Conservation (phyloP, 2,888 invertebrate genomes). For the Meandrusa payeni region DNA sequence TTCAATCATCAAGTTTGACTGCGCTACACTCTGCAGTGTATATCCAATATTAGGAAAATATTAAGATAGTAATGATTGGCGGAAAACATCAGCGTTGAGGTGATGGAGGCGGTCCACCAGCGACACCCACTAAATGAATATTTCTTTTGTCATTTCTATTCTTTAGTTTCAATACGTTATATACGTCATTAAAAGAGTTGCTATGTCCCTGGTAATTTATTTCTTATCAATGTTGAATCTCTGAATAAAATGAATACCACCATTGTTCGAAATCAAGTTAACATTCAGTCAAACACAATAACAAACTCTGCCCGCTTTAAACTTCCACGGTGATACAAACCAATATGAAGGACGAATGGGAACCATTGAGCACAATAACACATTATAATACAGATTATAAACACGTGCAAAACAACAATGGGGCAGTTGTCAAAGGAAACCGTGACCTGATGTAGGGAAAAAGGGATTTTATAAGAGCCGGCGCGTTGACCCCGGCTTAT, state of each 20-base stretch:
- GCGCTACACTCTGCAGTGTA: too few species aligned
- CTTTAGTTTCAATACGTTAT: too few species aligned
- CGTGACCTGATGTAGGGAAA: conserved; percentile 21
- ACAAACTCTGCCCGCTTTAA: conserved; percentile 4
- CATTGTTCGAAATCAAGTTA: conserved; percentile 13
- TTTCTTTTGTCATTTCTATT: too few species aligned
- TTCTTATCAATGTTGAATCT: too few species aligned
- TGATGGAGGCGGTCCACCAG: too few species aligned
- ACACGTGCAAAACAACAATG: conserved; percentile 49
- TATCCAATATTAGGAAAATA: too few species aligned
- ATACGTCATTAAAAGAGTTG: too few species aligned
- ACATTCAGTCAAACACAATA: conserved; percentile 11
- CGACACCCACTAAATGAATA: too few species aligned
- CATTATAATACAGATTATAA: conserved; percentile 18
- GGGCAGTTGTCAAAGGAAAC: conserved; percentile 15
- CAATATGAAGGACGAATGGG: conserved; percentile 15
- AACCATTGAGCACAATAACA: conserved; percentile 23
- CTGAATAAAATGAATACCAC: conserved; percentile 1
- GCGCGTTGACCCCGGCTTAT: conserved; percentile 30
- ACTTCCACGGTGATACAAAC: conserved; percentile 4
- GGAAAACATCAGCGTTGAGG: too few species aligned
- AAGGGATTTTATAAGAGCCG: conserved; percentile 19
- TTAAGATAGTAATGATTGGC: too few species aligned
- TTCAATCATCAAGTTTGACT: too few species aligned
- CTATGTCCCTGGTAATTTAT: too few species aligned